These are phyloP conservation scores for Zhuqinia jingwanae DNA, from an alignment of 2,888 invertebrate species.

Conservation along the genomic window DNA sequence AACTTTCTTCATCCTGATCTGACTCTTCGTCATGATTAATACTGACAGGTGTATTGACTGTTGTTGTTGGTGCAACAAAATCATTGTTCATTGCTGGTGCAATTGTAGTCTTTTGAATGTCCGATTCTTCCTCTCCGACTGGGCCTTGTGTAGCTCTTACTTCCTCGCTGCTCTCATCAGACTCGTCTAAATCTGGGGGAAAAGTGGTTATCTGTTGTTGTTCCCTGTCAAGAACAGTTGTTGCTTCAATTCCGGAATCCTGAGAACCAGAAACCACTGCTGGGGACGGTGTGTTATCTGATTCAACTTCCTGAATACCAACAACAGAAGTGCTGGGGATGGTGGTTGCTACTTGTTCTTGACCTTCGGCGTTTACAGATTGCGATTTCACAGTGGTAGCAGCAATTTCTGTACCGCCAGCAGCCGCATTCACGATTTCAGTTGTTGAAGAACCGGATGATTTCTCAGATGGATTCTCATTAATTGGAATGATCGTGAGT, in stretches of 20 bases:
- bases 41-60: neutral
- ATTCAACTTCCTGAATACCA: constrained; percentile 42
- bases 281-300: constrained; percentile 22
- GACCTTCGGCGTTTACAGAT: neutral
- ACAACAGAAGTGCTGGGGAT: constrained; percentile 21
- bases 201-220: constrained; percentile 28
- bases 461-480: constrained; percentile 15
- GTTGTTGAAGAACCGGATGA: constrained; percentile 29
- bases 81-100: neutral
- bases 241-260: constrained; percentile 45
- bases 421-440: neutral
- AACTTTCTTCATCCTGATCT: constrained; percentile 41
- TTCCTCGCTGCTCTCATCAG: constrained; percentile 58
- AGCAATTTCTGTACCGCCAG: constrained; percentile 2
- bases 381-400: constrained; percentile 23
- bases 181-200: constrained; percentile 33
- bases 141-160: constrained; percentile 26
- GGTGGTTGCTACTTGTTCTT: constrained; percentile 32
- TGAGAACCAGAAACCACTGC: constrained; percentile 4
- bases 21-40: neutral
- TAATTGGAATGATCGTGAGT: constrained; percentile 49
- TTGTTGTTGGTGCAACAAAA: constrained; percentile 19
- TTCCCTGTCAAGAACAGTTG: constrained; percentile 1
- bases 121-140: constrained; percentile 17
- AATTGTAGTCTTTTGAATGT: constrained; percentile 34